These are phyloP conservation scores for Coregonus clupeaformis DNA, from an alignment of 2,113 vertebrate species.

Conservation along the genomic window DNA sequence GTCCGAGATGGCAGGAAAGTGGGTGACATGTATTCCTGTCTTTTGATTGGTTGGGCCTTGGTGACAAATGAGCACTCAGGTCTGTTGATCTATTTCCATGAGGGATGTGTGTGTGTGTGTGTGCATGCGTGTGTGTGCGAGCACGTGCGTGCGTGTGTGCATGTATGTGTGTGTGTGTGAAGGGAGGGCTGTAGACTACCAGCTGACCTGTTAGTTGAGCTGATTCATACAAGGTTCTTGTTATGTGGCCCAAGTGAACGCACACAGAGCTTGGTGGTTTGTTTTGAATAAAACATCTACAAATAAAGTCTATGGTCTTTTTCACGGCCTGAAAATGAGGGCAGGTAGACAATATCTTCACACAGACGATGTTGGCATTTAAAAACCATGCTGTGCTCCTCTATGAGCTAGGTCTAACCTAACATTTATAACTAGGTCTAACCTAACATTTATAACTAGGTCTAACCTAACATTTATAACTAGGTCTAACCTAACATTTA, in stretches of 20 bases:
- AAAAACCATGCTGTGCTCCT: no score
- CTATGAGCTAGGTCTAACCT: no score
- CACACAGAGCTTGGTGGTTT: neutral
- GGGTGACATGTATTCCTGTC: conserved; percentile 48
- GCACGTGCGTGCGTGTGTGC: neutral
- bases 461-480: no score
- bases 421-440: no score
- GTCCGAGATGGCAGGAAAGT: neutral
- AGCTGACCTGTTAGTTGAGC: neutral
- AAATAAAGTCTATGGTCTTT: neutral
- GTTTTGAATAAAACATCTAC: neutral
- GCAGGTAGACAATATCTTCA: neutral
- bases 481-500: no score
- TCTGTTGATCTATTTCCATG: neutral
- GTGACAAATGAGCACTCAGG: neutral
- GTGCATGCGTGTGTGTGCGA: neutral
- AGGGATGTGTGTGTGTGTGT: neutral
- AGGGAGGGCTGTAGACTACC: neutral
- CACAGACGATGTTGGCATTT: neutral
- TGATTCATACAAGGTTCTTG: neutral
- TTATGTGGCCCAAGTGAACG: neutral
- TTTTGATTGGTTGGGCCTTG: conserved; percentile 7
- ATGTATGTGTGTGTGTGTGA: neutral
- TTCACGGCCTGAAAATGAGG: neutral
- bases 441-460: no score